phyloP scores from a whole-genome alignment of 2,888 invertebrate genomes.

The Habrosyne pyritoides region DNA sequence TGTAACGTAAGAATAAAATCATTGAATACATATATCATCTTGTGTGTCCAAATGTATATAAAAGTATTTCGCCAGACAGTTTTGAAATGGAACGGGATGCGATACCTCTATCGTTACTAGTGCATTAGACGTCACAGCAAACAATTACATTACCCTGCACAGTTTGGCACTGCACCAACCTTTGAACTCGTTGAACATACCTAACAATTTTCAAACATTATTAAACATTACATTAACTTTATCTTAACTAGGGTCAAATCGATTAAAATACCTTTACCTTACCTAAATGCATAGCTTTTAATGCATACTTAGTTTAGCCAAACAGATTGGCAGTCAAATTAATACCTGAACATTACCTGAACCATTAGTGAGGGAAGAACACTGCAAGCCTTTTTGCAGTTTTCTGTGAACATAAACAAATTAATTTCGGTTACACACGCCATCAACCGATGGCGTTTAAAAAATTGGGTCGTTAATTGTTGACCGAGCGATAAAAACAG shows the following conservation, averaged over 20 bases:
- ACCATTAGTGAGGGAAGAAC: neutral
- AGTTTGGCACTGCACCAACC: slow-evolving; percentile 75
- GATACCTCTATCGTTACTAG: slow-evolving; percentile 57
- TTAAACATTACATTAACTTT: slow-evolving; percentile 63
- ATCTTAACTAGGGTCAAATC: slow-evolving; percentile 56
- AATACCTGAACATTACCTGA: neutral
- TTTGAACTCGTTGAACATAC: slow-evolving; percentile 62
- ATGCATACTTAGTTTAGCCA: too few relatives aligned
- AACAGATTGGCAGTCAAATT: neutral
- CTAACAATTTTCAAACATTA: slow-evolving; percentile 68
- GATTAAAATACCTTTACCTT: slow-evolving; percentile 37
- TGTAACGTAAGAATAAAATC: neutral
- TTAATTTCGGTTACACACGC: neutral
- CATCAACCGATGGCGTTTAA: neutral
- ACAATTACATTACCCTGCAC: slow-evolving; percentile 71
- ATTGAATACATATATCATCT: neutral
- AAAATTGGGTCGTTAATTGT: neutral
- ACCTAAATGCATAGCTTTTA: neutral
- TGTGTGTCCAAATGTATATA: slow-evolving; percentile 23
- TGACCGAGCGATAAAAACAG: neutral
- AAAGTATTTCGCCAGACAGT: slow-evolving; percentile 30
- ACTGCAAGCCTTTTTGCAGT: neutral
- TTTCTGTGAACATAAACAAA: neutral
- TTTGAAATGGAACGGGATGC: slow-evolving; percentile 34
- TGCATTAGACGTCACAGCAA: slow-evolving; percentile 61